These are phyloP conservation scores for Petromus typicus DNA, from an alignment of 2,113 vertebrate species.

Conservation along the genomic window DNA sequence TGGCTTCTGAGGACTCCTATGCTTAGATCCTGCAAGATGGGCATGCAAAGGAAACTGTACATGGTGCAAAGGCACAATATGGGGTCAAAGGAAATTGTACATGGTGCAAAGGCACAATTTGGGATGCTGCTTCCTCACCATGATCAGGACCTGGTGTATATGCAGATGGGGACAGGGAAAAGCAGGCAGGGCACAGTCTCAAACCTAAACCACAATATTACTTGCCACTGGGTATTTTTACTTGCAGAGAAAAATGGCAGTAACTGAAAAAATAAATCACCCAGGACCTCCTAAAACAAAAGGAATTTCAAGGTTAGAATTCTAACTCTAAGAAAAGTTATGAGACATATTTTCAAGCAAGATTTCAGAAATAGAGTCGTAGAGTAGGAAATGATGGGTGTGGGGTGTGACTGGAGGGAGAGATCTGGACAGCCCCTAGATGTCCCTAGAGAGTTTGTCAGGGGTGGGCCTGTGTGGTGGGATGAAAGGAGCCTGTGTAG, in stretches of 20 bases:
- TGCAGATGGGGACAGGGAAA: not conserved
- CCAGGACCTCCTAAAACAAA: not conserved
- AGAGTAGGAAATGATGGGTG: not conserved
- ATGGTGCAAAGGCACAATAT: not conserved
- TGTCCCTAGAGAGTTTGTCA: not conserved
- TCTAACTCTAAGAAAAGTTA: not conserved
- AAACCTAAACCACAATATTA: not conserved
- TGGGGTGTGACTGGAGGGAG: not conserved
- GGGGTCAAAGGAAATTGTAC: not conserved
- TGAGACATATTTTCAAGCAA: not conserved
- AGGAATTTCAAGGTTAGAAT: not conserved
- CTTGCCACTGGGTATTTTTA: not conserved
- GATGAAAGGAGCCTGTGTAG: not conserved
- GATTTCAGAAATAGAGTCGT: not conserved
- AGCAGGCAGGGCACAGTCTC: too few relatives aligned
- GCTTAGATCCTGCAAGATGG: not conserved
- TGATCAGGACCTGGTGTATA: not conserved
- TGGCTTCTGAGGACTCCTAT: not conserved
- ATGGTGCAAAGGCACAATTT: not conserved
- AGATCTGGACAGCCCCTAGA: not conserved
- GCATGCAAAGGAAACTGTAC: not conserved
- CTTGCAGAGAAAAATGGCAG: not conserved
- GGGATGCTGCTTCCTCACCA: not conserved
- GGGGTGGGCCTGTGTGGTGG: not conserved
- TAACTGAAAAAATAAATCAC: not conserved